Conservation (phyloP, 2,888 invertebrate genomes). For the Parnassius mnemosyne region DNA sequence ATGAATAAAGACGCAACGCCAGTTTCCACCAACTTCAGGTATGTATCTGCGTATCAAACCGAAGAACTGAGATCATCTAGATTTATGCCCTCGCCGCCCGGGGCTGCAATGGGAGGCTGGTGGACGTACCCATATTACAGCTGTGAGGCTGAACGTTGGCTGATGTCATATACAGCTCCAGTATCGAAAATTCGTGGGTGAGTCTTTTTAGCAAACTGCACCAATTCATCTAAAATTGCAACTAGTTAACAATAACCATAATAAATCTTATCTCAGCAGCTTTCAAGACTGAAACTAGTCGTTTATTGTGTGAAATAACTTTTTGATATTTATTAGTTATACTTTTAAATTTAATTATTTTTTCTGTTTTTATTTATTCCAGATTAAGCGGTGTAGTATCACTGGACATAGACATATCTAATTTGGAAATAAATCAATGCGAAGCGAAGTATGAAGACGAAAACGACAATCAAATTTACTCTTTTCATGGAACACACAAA, state of each 20-base stretch:
- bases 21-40: conserved; percentile 61
- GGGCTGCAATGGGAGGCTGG: conserved; percentile 86
- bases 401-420: conserved; percentile 89
- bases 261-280: too few relatives aligned
- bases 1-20: not conserved
- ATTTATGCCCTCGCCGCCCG: conserved; percentile 83
- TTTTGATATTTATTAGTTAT: not conserved
- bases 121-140: conserved; percentile 95
- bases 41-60: conserved; percentile 82
- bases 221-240: too few relatives aligned
- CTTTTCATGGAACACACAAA: conserved; percentile 94
- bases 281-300: too few relatives aligned
- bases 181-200: conserved; percentile 66
- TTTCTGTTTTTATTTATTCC: conserved; percentile 30
- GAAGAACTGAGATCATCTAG: conserved; percentile 84
- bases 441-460: conserved; percentile 68
- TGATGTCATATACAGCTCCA: conserved; percentile 90
- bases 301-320: too few relatives aligned
- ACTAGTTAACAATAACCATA: too few relatives aligned
- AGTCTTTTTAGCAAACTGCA: conserved; percentile 26
- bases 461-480: conserved; percentile 84
- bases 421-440: conserved; percentile 92
- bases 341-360: conserved; percentile 1
- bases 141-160: conserved; percentile 88
- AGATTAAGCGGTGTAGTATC: conserved; percentile 76